Evolutionary conservation across 2,888 invertebrate genomes (phyloP).

Genomic region (Muscina levida): DNA sequence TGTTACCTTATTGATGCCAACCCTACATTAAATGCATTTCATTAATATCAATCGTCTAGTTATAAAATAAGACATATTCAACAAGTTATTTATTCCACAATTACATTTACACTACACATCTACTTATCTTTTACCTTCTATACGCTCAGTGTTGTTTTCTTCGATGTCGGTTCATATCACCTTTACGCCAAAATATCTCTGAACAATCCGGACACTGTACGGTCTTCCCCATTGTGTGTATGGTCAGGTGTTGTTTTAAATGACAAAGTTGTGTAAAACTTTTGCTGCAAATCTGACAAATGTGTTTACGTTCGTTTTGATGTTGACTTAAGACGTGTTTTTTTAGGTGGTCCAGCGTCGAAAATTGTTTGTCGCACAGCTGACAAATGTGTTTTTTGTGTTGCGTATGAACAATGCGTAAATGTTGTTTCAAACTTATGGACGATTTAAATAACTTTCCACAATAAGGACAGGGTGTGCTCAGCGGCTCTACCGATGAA

Average conservation of each 20-base stretch:
- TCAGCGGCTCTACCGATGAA: not conserved
- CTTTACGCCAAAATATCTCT: conserved; percentile 66
- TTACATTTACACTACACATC: too few species aligned
- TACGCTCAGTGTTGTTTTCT: conserved; percentile 45
- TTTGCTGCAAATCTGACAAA: conserved; percentile 69
- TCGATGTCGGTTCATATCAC: conserved; percentile 65
- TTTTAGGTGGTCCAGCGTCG: conserved; percentile 70
- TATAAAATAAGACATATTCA: too few species aligned
- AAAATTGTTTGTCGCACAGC: conserved; percentile 70
- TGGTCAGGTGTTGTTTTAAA: conserved; percentile 69
- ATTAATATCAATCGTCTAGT: too few species aligned
- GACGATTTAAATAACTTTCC: conserved; percentile 65
- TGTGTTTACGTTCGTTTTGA: conserved; percentile 70
- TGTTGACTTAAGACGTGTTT: conserved; percentile 71
- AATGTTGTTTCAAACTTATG: conserved; percentile 68
- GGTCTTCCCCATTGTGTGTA: conserved; percentile 67
- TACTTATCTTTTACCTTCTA: conserved; percentile 13
- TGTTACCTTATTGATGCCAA: too few species aligned
- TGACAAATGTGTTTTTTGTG: conserved; percentile 69
- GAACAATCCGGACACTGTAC: conserved; percentile 63
- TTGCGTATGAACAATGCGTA: conserved; percentile 68
- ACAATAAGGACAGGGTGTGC: conserved; percentile 68
- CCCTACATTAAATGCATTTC: too few species aligned
- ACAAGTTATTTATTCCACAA: too few species aligned
- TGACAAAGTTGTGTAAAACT: conserved; percentile 70